Evolutionary conservation across 2,888 invertebrate genomes (phyloP).

Genomic region (Hirtodrosophila alboralis): DNA sequence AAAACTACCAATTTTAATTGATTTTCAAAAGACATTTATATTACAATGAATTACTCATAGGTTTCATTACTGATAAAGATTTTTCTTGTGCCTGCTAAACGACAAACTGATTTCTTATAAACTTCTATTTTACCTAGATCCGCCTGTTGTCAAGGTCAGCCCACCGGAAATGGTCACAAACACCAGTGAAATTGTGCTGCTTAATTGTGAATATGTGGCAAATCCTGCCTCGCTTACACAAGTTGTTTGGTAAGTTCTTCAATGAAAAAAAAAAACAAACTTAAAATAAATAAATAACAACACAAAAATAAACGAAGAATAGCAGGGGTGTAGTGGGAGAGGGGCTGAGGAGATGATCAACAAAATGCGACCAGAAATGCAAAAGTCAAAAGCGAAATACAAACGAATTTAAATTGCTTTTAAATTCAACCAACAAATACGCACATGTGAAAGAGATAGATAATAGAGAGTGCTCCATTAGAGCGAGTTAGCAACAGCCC

Average conservation of each 20-base stretch:
- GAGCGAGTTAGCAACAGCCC: conserved; percentile 17
- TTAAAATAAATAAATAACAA: conserved; percentile 13
- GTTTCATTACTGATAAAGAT: no score
- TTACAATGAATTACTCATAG: no score
- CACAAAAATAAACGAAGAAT: conserved; percentile 9
- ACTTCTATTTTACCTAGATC: conserved; percentile 86
- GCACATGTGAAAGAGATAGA: conserved; percentile 38
- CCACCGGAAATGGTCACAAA: conserved; percentile 91
- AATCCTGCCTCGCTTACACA: conserved; percentile 92
- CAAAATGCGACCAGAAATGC: conserved; percentile 28
- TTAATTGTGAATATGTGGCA: conserved; percentile 93
- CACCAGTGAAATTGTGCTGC: conserved; percentile 89
- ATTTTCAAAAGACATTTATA: no score
- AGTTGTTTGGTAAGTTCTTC: conserved; percentile 89
- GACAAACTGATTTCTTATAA: no score
- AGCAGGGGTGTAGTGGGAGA: not conserved
- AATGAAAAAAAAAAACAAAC: conserved; percentile 22
- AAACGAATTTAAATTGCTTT: conserved; percentile 73
- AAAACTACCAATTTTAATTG: no score
- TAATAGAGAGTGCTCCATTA: not conserved
- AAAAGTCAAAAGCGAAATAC: conserved; percentile 62
- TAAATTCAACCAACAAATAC: conserved; percentile 50
- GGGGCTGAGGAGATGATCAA: no score
- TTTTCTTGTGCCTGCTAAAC: not conserved
- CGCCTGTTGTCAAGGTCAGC: conserved; percentile 91